phyloP scores from a whole-genome alignment of 2,888 invertebrate genomes.

The Acanthosepion lycidas region DNA sequence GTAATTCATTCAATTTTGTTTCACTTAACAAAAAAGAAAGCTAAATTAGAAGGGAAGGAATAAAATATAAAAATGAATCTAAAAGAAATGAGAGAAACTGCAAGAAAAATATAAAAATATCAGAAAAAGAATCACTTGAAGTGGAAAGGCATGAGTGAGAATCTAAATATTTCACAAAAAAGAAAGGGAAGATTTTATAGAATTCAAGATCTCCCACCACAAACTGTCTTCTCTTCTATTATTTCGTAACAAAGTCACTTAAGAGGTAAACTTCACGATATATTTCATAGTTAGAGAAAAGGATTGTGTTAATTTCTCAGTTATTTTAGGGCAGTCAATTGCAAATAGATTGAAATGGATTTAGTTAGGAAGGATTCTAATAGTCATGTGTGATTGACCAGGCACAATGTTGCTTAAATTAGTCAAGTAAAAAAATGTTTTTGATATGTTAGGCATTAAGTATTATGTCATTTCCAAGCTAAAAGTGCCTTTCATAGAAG shows the following conservation, averaged over 20 bases:
- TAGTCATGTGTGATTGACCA: background rate
- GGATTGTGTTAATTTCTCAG: background rate
- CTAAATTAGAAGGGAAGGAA: background rate
- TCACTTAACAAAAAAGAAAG: background rate
- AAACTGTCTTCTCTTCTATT: background rate
- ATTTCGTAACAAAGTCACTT: background rate
- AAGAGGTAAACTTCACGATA: background rate
- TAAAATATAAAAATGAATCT: background rate
- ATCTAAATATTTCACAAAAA: conserved; percentile 6
- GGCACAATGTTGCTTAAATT: conserved; percentile 33
- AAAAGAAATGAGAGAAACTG: background rate
- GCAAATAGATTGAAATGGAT: background rate
- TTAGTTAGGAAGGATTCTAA: background rate
- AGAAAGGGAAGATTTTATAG: background rate
- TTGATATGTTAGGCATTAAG: background rate
- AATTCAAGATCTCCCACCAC: background rate
- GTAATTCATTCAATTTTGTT: background rate
- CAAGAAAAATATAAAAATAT: background rate
- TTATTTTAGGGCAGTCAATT: background rate
- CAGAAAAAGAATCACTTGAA: background rate
- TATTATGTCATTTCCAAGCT: background rate
- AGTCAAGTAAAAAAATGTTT: conserved; percentile 33
- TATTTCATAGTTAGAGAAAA: background rate
- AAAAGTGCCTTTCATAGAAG: background rate
- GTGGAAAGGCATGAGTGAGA: too few species aligned